Evolutionary conservation across 1,140 invertebrate species (phyloP).

Genomic region (Nomia melanderi): DNA sequence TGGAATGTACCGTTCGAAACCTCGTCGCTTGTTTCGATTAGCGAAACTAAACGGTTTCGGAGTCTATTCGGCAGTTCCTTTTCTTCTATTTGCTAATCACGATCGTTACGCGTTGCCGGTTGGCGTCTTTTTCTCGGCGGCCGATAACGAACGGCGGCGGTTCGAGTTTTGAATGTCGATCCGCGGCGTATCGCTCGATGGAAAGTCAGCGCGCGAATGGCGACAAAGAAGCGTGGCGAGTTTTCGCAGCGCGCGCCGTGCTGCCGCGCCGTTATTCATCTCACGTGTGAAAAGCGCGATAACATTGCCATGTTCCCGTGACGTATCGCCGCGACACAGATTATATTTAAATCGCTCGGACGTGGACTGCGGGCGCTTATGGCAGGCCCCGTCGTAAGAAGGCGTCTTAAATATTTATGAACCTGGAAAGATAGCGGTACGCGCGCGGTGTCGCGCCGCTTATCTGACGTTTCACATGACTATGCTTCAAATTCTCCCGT

Average conservation of each 20-base stretch:
- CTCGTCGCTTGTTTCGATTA: no score
- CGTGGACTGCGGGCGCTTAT: conserved; percentile 41
- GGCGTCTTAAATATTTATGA: conserved; percentile 73
- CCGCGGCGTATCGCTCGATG: not conserved
- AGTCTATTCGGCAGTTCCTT: no score
- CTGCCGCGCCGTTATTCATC: conserved; percentile 66
- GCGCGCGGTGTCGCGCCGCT: conserved; percentile 43
- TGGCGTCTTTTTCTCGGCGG: not conserved
- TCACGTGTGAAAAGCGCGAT: conserved; percentile 72
- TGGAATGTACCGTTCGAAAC: no score
- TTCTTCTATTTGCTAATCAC: no score
- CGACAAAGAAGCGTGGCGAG: conserved; percentile 17
- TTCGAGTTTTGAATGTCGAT: conserved; percentile 13
- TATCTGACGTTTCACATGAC: conserved; percentile 50
- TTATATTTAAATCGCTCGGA: conserved; percentile 68
- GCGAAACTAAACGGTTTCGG: no score
- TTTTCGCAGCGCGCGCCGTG: conserved; percentile 38
- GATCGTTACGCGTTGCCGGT: no score
- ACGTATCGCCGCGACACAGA: conserved; percentile 62
- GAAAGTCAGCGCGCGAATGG: not conserved
- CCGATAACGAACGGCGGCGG: not conserved
- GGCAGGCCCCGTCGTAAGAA: conserved; percentile 51
- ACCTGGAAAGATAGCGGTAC: conserved; percentile 52
- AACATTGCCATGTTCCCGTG: conserved; percentile 61
- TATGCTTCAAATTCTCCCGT: conserved; percentile 18